Base-by-base conservation (phyloP, 2,888 invertebrate genomes). In the Drosophila flavopinicola region DNA sequence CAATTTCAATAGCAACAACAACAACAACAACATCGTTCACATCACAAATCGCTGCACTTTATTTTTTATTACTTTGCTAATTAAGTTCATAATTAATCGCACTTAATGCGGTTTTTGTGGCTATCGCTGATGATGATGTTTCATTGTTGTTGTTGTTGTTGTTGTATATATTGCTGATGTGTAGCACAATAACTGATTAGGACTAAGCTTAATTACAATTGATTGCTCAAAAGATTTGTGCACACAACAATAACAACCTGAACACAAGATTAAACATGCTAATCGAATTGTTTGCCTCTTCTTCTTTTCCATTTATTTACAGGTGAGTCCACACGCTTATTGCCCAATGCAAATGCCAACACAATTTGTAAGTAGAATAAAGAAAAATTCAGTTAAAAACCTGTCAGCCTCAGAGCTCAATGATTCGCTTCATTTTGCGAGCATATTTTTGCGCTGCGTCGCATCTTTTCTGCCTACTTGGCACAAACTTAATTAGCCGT, bases 241-340 rank as follows among this genome's bases (percentile, higher is more conserved):
- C 20, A 10, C 17, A 35, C 54, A 56, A 60, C 25, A 65, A 65
- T 10, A 56, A 37, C 42, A 45, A 27, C 17, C 37, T 45, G 49
- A 56, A 39, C 54, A 59, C 17, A 29, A 53, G 71, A 72, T 63
- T 52, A 61, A 67, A 69, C 48, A 63, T 75, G 66, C 67, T 72
- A 68, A 65, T 75, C 51, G 64, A 53, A 42, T 75, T 63, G 38
- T 66, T 32, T 72, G 25, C 53, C 33, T 38, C 42, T 44, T 66
- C 13, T 25, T 56, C 57, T 53, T 67, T 20, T 24, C 45, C 45
- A 11, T 85, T 37, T 70, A 60, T 51, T 88, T 89, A 13, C 79
- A 89, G 89, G 89, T 89, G 90, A 89, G 89, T 89, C 86, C 88
- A 54, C 78, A 80, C 79, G 84, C 76, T 71, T 82, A 80, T 84